Percentiles rank a stretch among this genome's conserved stretches.
Conservation (phyloP, 2,797 vertebrate genomes). For the Pangasius krempfi region DNA sequence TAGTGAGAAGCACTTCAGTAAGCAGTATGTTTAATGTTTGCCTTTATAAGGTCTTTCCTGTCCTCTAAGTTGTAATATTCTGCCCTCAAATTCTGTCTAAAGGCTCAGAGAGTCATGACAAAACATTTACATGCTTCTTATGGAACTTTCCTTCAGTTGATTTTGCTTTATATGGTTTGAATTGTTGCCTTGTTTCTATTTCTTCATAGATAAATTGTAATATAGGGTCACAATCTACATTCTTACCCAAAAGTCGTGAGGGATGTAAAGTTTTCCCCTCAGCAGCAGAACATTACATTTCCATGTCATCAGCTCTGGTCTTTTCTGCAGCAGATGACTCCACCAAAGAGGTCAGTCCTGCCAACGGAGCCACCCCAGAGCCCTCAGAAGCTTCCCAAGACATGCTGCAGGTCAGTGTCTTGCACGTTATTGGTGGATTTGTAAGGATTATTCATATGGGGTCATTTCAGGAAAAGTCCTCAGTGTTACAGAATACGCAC, state of each 20-base stretch:
- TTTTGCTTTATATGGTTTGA: background rate
- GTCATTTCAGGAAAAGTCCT: background rate
- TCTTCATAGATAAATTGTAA: background rate
- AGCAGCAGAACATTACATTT: background rate
- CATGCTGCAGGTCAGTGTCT: background rate
- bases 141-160: no score
- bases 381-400: background rate
- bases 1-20: background rate
- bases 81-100: no score
- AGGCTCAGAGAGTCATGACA: no score
- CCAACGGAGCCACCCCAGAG: background rate
- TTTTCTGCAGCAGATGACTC: constrained; percentile 11
- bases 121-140: background rate
- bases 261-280: background rate
- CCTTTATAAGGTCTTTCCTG: no score
- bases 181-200: background rate
- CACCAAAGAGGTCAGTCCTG: background rate
- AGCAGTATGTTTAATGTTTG: no score
- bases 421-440: background rate
- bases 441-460: background rate
- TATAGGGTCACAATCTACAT: background rate
- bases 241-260: background rate
- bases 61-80: no score
- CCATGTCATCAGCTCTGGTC: background rate
- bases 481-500: background rate